Evolutionary conservation across 2,797 vertebrate genomes (phyloP).

Genomic region (Cuniculus paca): DNA sequence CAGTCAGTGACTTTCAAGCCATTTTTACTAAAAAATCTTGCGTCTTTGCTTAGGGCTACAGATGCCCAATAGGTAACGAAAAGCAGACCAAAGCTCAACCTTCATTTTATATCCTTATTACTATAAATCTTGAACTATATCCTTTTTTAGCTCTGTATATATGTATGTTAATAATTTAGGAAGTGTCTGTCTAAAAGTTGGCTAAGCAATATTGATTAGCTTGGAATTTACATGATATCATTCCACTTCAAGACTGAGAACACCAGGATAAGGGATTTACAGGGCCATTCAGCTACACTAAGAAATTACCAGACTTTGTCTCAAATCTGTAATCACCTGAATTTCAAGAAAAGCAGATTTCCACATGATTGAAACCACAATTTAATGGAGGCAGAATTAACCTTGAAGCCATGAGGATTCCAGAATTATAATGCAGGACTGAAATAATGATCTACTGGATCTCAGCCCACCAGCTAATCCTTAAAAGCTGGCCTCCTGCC

Average conservation of each 20-base stretch:
- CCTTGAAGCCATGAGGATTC: not conserved
- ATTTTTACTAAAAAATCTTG: not conserved
- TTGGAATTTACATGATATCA: not conserved
- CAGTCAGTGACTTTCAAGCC: not conserved
- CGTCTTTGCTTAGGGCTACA: not conserved
- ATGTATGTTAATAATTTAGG: not conserved
- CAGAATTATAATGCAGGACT: not conserved
- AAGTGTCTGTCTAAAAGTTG: not conserved
- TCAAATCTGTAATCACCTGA: not conserved
- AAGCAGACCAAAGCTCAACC: not conserved
- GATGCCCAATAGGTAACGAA: not conserved
- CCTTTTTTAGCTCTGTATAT: not conserved
- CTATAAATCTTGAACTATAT: not conserved
- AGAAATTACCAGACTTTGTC: not conserved
- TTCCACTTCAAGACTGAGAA: not conserved
- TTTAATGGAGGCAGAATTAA: not conserved
- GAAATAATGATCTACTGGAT: not conserved
- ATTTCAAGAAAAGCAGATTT: not conserved
- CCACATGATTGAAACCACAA: not conserved
- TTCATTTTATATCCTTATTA: not conserved
- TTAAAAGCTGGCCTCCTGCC: not conserved
- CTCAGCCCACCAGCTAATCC: not conserved
- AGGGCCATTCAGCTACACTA: not conserved
- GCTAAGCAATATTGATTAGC: not conserved
- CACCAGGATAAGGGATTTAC: not conserved